Conservation (phyloP, 1,140 invertebrate species). For the Pantala flavescens region DNA sequence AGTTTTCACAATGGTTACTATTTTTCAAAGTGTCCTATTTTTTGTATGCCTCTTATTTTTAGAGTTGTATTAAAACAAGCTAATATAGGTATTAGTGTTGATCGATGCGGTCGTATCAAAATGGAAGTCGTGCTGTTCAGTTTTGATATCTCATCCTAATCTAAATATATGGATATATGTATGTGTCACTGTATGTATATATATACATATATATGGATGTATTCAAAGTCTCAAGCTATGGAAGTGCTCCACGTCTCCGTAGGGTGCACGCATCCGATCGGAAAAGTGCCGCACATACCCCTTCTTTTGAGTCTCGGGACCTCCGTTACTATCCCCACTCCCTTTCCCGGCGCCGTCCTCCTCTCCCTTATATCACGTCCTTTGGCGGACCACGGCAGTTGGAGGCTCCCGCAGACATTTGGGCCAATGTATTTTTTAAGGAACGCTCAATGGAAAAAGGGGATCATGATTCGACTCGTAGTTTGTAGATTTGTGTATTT, state of each 20-base stretch:
- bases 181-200: not conserved
- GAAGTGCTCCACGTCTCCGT: not conserved
- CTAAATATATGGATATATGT: not conserved
- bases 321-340: not conserved
- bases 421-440: conserved; percentile 9
- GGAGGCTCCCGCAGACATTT: not conserved
- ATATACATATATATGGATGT: not conserved
- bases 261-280: not conserved
- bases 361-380: not conserved
- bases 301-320: not conserved
- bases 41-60: conserved; percentile 10
- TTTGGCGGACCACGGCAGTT: not conserved
- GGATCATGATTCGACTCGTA: not conserved
- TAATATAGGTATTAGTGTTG: conserved; percentile 6
- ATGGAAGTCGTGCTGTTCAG: not conserved
- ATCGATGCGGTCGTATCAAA: not conserved
- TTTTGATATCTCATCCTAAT: not conserved
- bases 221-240: not conserved
- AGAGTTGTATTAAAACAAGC: conserved; percentile 3
- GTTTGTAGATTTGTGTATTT: conserved; percentile 3
- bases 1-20: conserved; percentile 5
- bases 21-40: conserved; percentile 10
- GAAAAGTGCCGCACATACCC: not conserved
- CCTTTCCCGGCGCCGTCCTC: not conserved
- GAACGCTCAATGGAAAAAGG: conserved; percentile 4